Percentiles rank a stretch among this genome's conserved stretches.
Evolutionary conservation across 2,888 invertebrate species (phyloP).

Genomic region (Yponomeuta sedellus): DNA sequence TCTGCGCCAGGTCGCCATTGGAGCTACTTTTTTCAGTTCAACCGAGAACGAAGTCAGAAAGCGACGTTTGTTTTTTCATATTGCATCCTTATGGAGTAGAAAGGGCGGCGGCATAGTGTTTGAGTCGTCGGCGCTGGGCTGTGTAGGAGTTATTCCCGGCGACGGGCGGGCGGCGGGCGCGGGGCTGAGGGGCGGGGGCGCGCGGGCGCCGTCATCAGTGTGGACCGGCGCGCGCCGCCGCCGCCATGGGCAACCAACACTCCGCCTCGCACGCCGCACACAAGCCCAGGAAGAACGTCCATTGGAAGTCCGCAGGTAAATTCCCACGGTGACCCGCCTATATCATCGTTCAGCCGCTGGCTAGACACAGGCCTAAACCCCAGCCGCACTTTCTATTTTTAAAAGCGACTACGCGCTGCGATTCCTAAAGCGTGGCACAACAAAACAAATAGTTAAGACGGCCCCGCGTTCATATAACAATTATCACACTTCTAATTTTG

Average conservation of each 20-base stretch:
- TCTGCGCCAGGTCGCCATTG: neutral
- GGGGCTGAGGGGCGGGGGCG: slow-evolving; percentile 32
- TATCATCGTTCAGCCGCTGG: slow-evolving; percentile 18
- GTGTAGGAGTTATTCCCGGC: slow-evolving; percentile 60
- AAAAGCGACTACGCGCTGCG: slow-evolving; percentile 64
- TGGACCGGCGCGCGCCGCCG: slow-evolving; percentile 70
- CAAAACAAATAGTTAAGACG: slow-evolving; percentile 71
- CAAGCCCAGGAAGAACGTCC: slow-evolving; percentile 84
- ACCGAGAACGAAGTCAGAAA: neutral
- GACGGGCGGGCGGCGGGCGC: slow-evolving; percentile 27
- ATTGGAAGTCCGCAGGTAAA: slow-evolving; percentile 91
- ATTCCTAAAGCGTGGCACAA: slow-evolving; percentile 68
- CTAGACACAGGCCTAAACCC: slow-evolving; percentile 32
- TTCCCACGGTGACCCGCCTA: slow-evolving; percentile 22
- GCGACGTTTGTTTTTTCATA: neutral
- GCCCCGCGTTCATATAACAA: slow-evolving; percentile 66
- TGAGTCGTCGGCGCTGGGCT: slow-evolving; percentile 14
- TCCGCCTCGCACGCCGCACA: slow-evolving; percentile 63
- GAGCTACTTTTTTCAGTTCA: neutral
- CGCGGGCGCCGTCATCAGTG: slow-evolving; percentile 45
- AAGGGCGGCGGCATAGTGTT: slow-evolving; percentile 14
- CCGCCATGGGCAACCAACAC: slow-evolving; percentile 74
- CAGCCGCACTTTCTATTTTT: slow-evolving; percentile 57
- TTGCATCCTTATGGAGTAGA: neutral
- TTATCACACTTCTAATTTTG: slow-evolving; percentile 68